Evolutionary conservation across 2,113 vertebrate species (phyloP), one percentile per base, ranked within the genome.

Genomic region (Nestor notabilis): DNA sequence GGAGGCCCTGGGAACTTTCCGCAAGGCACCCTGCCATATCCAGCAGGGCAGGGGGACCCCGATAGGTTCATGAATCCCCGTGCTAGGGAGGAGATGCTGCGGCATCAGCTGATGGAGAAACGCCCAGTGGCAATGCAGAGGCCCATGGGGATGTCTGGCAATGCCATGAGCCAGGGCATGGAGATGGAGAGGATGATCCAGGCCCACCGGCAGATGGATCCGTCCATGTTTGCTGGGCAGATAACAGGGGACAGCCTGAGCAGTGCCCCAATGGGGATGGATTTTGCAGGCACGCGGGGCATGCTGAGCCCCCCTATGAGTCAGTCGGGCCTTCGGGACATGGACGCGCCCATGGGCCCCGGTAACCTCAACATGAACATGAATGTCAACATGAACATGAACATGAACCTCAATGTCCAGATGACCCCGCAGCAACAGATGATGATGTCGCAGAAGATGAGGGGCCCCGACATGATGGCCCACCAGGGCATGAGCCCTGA

Each of bases 91-190:
- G 99, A 99, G 95, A 98, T 99, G 95, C 98, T 99, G 93, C 98
- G 99, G 60, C 99, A 99, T 74, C 98, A 99, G 96, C 98, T 99
- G 61, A 98, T 99, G 96, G 98, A 99, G 72, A 99, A 99, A 86
- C 98, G 98, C 43, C 97, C 99, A 0, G 98, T 99, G 85, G 97
- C 98, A 6, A 97, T 99, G 94, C 98, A 99, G 86, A 98, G 99
- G 89, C 98, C 98, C 13, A 87, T 99, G 91, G 96, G 97, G 18
- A 97, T 98, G 97, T 96, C 97, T 0, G 46, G 97, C 41, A 97
- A 96, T 89, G 97, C 96, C 96, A 96, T 99, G 91, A 98, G 98
- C 19, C 98, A 99, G 90, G 93, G 99, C 55, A 96, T 98, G 87
- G 99, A 99, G 93, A 99, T 99, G 98, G 99, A 99, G 94, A 98